These are phyloP conservation scores for Acrocyrtus sp. DNA, from an alignment of 2,888 invertebrate genomes.

Conservation along the genomic window DNA sequence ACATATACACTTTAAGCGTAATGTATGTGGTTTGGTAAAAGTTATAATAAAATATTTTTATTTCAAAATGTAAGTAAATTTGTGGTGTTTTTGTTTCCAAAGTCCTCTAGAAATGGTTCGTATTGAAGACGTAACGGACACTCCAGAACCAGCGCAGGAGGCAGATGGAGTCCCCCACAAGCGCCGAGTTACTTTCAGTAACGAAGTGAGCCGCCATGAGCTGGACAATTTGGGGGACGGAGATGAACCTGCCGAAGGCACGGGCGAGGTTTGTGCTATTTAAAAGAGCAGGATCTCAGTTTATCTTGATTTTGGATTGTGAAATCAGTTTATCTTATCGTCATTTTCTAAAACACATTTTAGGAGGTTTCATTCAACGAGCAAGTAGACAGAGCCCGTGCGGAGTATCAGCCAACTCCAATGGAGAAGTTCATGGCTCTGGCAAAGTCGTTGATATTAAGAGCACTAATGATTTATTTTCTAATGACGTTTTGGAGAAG, in stretches of 20 bases:
- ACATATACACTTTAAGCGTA: too few relatives aligned
- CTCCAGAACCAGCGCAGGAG: not conserved
- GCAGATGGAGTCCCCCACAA: slow-evolving; percentile 12
- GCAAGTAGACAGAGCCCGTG: slow-evolving; percentile 63
- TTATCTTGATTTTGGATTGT: not conserved
- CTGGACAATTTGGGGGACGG: slow-evolving; percentile 7
- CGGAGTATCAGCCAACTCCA: slow-evolving; percentile 72
- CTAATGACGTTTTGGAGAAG: slow-evolving; percentile 87
- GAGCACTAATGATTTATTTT: slow-evolving; percentile 92
- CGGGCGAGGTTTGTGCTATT: slow-evolving; percentile 38
- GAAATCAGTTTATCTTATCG: not conserved
- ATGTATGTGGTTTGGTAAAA: too few relatives aligned
- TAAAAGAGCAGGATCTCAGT: not conserved
- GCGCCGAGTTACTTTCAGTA: slow-evolving; percentile 24
- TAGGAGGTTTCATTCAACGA: slow-evolving; percentile 58
- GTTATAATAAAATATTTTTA: too few relatives aligned
- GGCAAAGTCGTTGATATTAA: slow-evolving; percentile 85
- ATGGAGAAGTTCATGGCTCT: slow-evolving; percentile 68
- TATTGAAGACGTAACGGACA: slow-evolving; percentile 49
- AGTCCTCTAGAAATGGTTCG: slow-evolving; percentile 36
- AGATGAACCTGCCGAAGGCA: slow-evolving; percentile 15
- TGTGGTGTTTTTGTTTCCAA: not conserved
- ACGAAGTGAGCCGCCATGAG: slow-evolving; percentile 12
- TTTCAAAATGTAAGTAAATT: not conserved
- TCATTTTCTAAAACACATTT: slow-evolving; percentile 7